These are phyloP conservation scores for Rotaria magnacalcarata DNA, from an alignment of 2,888 invertebrate genomes.

Conservation along the genomic window DNA sequence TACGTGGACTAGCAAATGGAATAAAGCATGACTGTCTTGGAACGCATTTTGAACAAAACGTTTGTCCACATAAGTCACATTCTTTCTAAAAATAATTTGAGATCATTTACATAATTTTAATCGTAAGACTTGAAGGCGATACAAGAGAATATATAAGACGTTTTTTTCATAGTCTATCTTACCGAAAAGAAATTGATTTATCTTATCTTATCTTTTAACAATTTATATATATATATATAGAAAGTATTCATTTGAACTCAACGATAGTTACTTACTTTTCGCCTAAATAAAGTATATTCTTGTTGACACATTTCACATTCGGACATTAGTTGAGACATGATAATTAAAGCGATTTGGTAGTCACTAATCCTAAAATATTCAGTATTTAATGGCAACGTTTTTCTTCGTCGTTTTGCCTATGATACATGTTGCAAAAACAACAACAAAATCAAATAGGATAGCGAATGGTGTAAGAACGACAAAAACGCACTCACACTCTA, in stretches of 20 bases:
- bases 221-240: background rate
- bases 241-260: background rate
- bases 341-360: background rate
- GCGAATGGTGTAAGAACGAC: background rate
- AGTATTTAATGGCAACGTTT: too few relatives aligned
- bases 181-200: too few relatives aligned
- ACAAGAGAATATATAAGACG: background rate
- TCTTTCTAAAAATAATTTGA: background rate
- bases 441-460: too few relatives aligned
- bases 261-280: background rate
- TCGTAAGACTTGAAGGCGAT: background rate
- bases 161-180: too few relatives aligned
- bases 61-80: background rate
- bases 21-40: too few relatives aligned
- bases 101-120: background rate
- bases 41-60: constrained; percentile 14
- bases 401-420: too few relatives aligned
- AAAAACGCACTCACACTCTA: background rate
- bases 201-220: background rate
- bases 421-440: too few relatives aligned
- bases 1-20: background rate
- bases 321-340: background rate
- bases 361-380: background rate
- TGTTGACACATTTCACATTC: background rate
- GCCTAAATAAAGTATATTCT: background rate